Conservation (phyloP, 2,797 vertebrate species). For the Oceanodroma leucorhoa region DNA sequence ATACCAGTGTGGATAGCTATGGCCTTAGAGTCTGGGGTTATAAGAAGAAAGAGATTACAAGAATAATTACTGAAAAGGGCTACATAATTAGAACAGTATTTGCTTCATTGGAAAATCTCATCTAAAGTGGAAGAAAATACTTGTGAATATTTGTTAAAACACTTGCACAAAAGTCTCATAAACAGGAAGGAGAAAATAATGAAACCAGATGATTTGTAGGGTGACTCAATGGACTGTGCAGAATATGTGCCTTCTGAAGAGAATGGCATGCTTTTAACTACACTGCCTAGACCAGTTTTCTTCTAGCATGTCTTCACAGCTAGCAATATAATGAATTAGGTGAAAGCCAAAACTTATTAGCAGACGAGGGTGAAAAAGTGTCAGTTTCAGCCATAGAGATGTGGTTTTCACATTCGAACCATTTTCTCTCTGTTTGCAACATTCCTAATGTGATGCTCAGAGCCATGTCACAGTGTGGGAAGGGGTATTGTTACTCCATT, state of each 20-base stretch:
- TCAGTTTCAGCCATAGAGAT: neutral
- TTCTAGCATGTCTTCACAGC: neutral
- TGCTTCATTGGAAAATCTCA: neutral
- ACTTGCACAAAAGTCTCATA: neutral
- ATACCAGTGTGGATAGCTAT: neutral
- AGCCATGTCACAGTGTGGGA: neutral
- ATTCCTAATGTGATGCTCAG: conserved; percentile 26
- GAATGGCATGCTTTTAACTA: neutral
- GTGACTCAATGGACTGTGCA: neutral
- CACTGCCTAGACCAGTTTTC: neutral
- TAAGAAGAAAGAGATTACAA: neutral
- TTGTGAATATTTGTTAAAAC: neutral
- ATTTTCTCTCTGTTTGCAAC: neutral
- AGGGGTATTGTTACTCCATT: neutral
- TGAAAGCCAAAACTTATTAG: neutral
- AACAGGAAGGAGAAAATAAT: neutral
- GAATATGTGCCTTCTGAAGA: neutral
- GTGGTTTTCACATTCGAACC: neutral
- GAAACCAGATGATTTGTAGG: neutral
- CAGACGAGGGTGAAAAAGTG: conserved; percentile 24
- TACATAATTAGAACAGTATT: neutral
- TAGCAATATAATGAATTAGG: neutral
- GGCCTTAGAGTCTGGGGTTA: neutral
- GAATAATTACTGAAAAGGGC: neutral
- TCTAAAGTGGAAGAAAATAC: neutral